Evolutionary conservation across 2,888 invertebrate species (phyloP), one percentile per base, ranked within the genome.

Genomic region (Hybos culiciformis): DNA sequence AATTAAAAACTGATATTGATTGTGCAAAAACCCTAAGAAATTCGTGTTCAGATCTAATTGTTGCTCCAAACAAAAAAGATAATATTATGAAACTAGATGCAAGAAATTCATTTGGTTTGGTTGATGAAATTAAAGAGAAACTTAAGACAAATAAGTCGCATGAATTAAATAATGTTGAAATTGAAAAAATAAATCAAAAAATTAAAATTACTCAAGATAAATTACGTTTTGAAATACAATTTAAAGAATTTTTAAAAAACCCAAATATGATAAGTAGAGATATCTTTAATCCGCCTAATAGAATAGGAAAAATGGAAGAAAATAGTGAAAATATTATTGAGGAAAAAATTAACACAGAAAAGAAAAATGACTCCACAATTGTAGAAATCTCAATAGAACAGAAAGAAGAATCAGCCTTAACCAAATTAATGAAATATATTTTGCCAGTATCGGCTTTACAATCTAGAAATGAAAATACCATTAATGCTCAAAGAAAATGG

Each of bases 401-500:
- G 12, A 3, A 33, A 5, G 23, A 15, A 19, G 26, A 37, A 12
- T 36, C 24, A 26, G 18, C 20, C 6, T 42, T 62, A 42, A 67
- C 67, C 4, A 62, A 60, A 41, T 50, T 67, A 17, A 67, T 66
- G 66, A 52, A 51, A 37, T 59, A 54, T 29, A 61, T 67, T 46
- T 54, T 63, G 32, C 66, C 64, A 1, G 43, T 46, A 33, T 41
- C 48, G 5, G 45, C 52, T 9, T 50, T 36, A 5, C 18, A 48
- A 31, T 17, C 24, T 37, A 33, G n/a, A 6, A 52, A 44, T 31
- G 56, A 54, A 9, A 60, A 58, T 50, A 73, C 74, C 60, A 71
- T 75, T 53, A 73, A 73, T 54, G 69, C 65, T 41, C 74, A 75
- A 58, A 75, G 74, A 42, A 80, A 81, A 52, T 78, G 77, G 74